Percentiles rank a stretch among this genome's conserved stretches.
Evolutionary conservation across 2,888 invertebrate genomes (phyloP).

Genomic region (Lysandra coridon): DNA sequence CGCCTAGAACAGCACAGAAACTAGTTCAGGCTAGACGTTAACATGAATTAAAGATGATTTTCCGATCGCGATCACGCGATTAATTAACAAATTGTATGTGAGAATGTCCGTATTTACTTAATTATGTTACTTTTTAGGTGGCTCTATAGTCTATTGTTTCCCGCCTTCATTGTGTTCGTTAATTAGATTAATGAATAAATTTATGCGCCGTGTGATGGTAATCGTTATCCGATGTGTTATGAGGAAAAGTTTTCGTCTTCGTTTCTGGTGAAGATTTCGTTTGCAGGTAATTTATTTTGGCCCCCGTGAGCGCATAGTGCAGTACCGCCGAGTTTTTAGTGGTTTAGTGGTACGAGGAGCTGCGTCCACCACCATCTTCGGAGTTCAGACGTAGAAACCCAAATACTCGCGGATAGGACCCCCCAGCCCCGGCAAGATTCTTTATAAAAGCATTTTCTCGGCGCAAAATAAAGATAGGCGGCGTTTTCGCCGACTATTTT

Average conservation of each 20-base stretch:
- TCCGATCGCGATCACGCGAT: conserved; percentile 53
- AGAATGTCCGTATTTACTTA: conserved; percentile 51
- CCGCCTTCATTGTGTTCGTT: conserved; percentile 39
- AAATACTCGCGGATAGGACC: no score
- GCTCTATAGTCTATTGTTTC: conserved; percentile 45
- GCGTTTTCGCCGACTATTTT: no score
- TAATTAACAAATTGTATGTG: conserved; percentile 56
- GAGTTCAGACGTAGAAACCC: no score
- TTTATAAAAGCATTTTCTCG: no score
- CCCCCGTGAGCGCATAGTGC: no score
- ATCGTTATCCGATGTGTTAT: not conserved
- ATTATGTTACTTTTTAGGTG: conserved; percentile 47
- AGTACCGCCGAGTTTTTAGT: no score
- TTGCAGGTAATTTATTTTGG: not conserved
- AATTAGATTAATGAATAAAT: conserved; percentile 37
- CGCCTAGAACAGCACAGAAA: conserved; percentile 24
- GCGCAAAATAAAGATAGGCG: no score
- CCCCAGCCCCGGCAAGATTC: no score
- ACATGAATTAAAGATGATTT: conserved; percentile 46
- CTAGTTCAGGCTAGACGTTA: conserved; percentile 38
- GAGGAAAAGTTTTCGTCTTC: not conserved
- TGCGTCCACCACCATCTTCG: no score
- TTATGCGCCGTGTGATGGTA: conserved; percentile 27
- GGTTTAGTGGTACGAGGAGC: no score
- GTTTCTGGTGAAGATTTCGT: not conserved